A percentile compares a stretch with the other conserved stretches of the same genome.
Conservation (phyloP, 1,140 invertebrate species). For the Cepaea nemoralis region DNA sequence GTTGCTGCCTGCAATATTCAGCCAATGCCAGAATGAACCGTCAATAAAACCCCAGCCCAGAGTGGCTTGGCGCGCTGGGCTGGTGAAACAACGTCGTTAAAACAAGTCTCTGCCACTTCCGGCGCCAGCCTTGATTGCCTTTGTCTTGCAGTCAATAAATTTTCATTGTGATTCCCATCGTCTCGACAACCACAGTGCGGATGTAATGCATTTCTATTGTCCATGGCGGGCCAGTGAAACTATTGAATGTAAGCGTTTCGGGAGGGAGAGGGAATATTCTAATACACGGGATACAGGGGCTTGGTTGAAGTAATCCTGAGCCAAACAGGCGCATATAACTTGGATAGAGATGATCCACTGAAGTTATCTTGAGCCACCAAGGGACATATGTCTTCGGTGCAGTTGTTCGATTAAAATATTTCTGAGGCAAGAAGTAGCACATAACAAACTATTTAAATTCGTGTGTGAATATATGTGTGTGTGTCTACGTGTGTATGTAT, state of each 20-base stretch:
- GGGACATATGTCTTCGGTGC: no score
- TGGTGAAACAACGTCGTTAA: constrained; percentile 16
- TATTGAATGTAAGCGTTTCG: background rate
- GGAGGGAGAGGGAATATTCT: background rate
- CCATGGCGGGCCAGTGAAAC: background rate
- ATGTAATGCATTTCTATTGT: constrained; percentile 33
- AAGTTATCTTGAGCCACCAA: no score
- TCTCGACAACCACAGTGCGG: constrained; percentile 20
- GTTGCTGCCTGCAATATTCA: background rate
- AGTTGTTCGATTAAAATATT: no score
- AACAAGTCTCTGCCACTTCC: constrained; percentile 32
- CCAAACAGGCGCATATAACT: no score
- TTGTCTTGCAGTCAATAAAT: constrained; percentile 38
- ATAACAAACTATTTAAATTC: no score
- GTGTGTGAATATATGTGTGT: no score
- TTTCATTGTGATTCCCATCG: background rate
- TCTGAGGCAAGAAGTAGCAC: no score
- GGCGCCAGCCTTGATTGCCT: constrained; percentile 17
- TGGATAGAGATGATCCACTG: no score
- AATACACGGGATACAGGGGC: no score
- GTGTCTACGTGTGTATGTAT: no score
- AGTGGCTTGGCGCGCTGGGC: background rate
- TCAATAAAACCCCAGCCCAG: constrained; percentile 11
- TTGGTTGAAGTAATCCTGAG: no score
- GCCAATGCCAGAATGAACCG: background rate